phyloP scores from a whole-genome alignment of 2,797 vertebrate genomes.

The Oreonectes daqikongensis region DNA sequence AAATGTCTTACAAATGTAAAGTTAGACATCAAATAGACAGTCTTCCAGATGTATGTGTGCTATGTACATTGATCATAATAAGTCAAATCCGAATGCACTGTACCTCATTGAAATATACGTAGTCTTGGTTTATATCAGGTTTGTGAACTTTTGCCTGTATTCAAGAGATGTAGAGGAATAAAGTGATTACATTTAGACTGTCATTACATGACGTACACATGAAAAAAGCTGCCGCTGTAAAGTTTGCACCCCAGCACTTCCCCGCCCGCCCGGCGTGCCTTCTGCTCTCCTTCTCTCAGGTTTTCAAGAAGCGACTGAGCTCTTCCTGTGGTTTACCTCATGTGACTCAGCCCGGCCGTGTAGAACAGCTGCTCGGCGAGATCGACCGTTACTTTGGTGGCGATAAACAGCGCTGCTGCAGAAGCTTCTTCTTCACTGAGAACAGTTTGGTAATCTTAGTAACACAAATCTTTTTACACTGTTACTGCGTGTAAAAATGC shows the following conservation, averaged over 20 bases:
- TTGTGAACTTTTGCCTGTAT: too few species aligned
- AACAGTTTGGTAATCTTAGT: constrained; percentile 4
- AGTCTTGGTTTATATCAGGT: too few species aligned
- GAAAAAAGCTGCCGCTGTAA: neutral
- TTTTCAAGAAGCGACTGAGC: neutral
- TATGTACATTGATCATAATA: too few species aligned
- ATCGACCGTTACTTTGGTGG: neutral
- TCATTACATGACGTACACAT: neutral
- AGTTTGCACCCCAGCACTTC: neutral
- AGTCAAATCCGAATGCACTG: too few species aligned
- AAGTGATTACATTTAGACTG: too few species aligned
- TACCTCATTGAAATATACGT: too few species aligned
- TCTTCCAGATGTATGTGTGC: too few species aligned
- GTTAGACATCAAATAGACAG: too few species aligned
- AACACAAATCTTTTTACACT: too few species aligned
- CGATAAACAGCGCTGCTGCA: neutral
- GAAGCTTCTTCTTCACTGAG: neutral
- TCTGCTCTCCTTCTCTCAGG: neutral
- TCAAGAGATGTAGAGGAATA: too few species aligned
- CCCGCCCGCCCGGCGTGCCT: neutral
- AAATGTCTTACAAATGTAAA: too few species aligned
- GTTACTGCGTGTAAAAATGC: neutral
- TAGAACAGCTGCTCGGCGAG: neutral
- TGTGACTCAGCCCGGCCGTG: neutral
- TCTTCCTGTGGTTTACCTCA: constrained; percentile 8